phyloP scores from a whole-genome alignment of 2,113 vertebrate genomes.

The Haplochromis burtoni region DNA sequence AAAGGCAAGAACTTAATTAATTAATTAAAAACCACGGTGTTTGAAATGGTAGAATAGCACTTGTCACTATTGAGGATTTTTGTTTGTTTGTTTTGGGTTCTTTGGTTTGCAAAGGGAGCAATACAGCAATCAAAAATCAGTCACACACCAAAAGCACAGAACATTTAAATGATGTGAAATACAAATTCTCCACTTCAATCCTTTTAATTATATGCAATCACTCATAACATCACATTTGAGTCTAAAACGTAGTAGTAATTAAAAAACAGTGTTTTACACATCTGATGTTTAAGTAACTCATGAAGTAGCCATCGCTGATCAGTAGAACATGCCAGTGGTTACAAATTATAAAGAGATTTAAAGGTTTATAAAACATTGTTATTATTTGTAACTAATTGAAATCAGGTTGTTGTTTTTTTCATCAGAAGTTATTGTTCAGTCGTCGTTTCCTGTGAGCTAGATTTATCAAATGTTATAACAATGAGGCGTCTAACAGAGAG shows the following conservation, averaged over 20 bases:
- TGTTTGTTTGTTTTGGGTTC: neutral
- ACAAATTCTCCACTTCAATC: neutral
- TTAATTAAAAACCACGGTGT: neutral
- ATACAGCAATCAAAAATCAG: neutral
- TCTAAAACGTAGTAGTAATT: accelerated
- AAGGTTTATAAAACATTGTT: neutral
- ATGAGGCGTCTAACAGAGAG: neutral
- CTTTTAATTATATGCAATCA: neutral
- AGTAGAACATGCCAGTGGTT: neutral
- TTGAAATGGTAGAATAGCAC: neutral
- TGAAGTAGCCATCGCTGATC: neutral
- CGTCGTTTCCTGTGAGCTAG: accelerated
- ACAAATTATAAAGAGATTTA: neutral
- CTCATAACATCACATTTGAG: neutral
- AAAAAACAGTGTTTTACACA: neutral
- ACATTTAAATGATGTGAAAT: neutral
- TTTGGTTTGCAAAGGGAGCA: neutral
- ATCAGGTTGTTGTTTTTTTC: accelerated
- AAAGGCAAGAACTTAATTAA: accelerated
- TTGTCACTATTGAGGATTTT: neutral
- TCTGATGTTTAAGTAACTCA: neutral
- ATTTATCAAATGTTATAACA: neutral
- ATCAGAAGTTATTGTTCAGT: neutral
- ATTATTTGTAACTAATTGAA: neutral
- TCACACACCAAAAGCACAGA: neutral